Evolutionary conservation across 2,797 vertebrate species (phyloP).

Genomic region (Sus cebifrons): DNA sequence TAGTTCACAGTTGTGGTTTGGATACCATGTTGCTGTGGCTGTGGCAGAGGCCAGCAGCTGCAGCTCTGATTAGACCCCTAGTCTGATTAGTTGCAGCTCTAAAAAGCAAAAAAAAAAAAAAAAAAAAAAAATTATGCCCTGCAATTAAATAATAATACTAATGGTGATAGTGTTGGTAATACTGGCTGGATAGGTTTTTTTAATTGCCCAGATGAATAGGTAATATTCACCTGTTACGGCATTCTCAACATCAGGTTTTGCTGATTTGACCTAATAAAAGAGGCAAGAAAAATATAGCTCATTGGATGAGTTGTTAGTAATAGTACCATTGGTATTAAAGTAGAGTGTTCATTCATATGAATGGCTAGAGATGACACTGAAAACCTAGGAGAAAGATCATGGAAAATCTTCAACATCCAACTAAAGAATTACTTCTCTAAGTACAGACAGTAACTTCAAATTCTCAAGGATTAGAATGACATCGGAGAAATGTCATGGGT

Average conservation of each 20-base stretch:
- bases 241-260: not conserved
- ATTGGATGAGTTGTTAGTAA: not conserved
- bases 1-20: no score
- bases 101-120: no score
- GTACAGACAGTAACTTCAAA: not conserved
- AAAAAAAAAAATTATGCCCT: no score
- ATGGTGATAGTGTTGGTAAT: not conserved
- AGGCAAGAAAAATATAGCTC: not conserved
- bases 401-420: constrained; percentile 30
- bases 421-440: constrained; percentile 3
- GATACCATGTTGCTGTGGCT: no score
- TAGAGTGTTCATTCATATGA: not conserved
- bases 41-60: no score
- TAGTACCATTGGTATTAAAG: not conserved
- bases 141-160: not conserved
- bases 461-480: not conserved
- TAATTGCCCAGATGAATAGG: not conserved
- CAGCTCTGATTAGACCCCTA: no score
- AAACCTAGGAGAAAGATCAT: not conserved
- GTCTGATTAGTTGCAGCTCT: no score
- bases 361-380: not conserved
- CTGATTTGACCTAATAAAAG: not conserved
- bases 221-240: not conserved
- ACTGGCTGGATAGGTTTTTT: not conserved
- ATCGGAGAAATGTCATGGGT: not conserved